A percentile compares a stretch with the other conserved stretches of the same genome.
Conservation (phyloP, 2,113 vertebrate genomes). For the Cavia porcellus region DNA sequence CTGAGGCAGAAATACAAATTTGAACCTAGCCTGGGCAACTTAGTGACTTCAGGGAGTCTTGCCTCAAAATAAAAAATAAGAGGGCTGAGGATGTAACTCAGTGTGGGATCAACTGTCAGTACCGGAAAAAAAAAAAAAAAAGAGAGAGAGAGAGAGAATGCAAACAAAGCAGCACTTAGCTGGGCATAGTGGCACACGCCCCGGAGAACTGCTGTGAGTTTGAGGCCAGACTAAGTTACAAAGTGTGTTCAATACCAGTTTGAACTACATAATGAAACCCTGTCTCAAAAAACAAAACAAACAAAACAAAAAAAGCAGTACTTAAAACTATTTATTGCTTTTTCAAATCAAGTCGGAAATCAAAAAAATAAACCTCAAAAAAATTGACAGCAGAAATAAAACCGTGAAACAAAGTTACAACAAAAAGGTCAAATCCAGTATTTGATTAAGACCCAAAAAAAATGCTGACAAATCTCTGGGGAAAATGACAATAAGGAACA, state of each 20-base stretch:
- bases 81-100: no score
- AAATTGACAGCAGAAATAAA: constrained; percentile 4
- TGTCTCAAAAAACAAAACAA: background rate
- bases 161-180: no score
- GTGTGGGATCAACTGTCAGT: no score
- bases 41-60: no score
- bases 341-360: background rate
- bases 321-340: background rate
- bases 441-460: background rate
- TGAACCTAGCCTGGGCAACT: no score
- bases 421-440: background rate
- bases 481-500: background rate
- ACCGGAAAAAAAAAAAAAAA: background rate
- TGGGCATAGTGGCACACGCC: no score
- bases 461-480: background rate
- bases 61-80: no score
- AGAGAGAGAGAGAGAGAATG: background rate
- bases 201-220: no score
- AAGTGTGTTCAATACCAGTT: no score
- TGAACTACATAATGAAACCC: no score
- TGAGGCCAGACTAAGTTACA: no score
- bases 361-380: background rate
- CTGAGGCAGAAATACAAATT: no score
- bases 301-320: background rate
- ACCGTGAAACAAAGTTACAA: background rate